Evolutionary conservation across 2,888 invertebrate species (phyloP).

Genomic region (Nebria brevicollis): DNA sequence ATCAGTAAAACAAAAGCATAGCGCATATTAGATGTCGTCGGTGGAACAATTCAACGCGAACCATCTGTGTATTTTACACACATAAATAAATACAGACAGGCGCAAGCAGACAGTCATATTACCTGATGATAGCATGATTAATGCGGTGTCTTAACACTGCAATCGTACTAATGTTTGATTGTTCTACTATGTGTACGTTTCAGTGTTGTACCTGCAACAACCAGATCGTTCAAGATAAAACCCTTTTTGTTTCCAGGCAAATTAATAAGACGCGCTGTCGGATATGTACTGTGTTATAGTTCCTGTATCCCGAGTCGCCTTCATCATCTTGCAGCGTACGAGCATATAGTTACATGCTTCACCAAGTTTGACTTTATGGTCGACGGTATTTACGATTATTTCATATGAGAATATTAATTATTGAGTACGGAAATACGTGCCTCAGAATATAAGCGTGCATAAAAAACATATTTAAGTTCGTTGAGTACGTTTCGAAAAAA

Average conservation of each 20-base stretch:
- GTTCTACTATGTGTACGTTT: not conserved
- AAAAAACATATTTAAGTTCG: no score
- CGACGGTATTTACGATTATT: not conserved
- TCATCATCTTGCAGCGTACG: not conserved
- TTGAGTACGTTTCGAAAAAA: no score
- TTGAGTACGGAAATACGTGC: not conserved
- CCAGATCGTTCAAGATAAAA: not conserved
- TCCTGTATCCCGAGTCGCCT: not conserved
- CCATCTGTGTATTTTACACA: not conserved
- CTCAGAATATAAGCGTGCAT: not conserved
- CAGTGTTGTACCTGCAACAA: not conserved
- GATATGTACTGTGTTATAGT: constrained; percentile 12
- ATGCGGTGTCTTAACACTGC: not conserved
- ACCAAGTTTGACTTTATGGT: not conserved
- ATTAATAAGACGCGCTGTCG: constrained; percentile 23
- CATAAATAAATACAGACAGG: constrained; percentile 34
- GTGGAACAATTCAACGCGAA: not conserved
- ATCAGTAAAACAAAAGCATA: not conserved
- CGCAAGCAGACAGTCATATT: constrained; percentile 11
- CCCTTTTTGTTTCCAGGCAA: constrained; percentile 8
- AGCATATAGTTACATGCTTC: not conserved
- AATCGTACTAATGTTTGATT: not conserved
- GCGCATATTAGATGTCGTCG: not conserved
- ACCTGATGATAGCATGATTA: constrained; percentile 31
- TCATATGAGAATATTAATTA: not conserved